phyloP scores from a whole-genome alignment of 2,888 invertebrate species.

The Eretmocerus hayati region DNA sequence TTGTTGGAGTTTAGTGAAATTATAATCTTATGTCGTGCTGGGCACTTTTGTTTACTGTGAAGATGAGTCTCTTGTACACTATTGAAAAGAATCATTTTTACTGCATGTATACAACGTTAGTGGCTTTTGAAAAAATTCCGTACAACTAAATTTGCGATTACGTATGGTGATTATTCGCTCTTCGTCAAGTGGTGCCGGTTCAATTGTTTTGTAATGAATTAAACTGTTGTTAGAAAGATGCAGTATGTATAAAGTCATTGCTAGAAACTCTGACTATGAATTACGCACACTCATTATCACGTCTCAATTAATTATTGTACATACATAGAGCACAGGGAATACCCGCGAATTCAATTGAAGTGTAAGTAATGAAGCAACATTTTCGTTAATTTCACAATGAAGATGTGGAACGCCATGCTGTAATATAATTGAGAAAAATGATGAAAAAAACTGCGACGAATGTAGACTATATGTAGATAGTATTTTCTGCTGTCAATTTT shows the following conservation, averaged over 20 bases:
- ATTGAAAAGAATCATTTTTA: too few species aligned
- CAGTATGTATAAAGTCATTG: too few species aligned
- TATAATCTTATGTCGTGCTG: conserved; percentile 8
- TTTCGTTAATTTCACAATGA: conserved; percentile 26
- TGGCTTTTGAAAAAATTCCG: too few species aligned
- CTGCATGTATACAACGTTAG: too few species aligned
- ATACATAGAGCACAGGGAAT: conserved; percentile 10
- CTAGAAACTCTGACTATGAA: conserved; percentile 16
- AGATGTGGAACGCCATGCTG: conserved; percentile 14
- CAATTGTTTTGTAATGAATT: too few species aligned
- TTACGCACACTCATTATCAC: conserved; percentile 17
- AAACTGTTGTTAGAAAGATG: too few species aligned
- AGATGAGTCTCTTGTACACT: not conserved
- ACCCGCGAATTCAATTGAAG: conserved; percentile 12
- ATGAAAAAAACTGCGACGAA: conserved; percentile 24
- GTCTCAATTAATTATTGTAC: conserved; percentile 18
- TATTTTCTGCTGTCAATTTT: conserved; percentile 48
- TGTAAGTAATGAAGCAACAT: conserved; percentile 15
- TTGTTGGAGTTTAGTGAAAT: conserved; percentile 11
- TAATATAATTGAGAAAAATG: conserved; percentile 26
- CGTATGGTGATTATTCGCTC: too few species aligned
- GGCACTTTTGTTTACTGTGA: conserved; percentile 10
- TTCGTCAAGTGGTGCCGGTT: too few species aligned
- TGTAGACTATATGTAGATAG: conserved; percentile 45
- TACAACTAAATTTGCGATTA: too few species aligned